Conservation (phyloP, 2,113 vertebrate genomes). For the Raja brachyura region DNA sequence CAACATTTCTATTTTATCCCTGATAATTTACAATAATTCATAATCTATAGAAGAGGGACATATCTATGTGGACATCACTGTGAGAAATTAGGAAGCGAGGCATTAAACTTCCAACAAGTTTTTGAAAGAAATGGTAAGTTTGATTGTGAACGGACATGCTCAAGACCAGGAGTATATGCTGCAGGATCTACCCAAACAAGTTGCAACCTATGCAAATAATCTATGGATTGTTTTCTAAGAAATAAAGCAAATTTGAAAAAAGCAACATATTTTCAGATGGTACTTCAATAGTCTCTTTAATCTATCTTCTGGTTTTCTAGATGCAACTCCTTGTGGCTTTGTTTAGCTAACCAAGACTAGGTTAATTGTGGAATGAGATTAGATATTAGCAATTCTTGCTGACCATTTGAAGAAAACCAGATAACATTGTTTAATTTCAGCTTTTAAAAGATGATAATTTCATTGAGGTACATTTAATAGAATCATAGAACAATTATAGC, state of each 20-base stretch:
- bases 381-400: not conserved
- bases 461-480: no score
- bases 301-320: not conserved
- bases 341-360: not conserved
- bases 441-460: no score
- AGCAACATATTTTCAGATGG: not conserved
- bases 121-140: not conserved
- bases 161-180: no score
- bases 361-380: not conserved
- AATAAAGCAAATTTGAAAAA: no score
- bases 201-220: no score
- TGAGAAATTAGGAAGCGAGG: not conserved
- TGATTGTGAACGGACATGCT: not conserved
- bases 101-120: not conserved
- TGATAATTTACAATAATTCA: not conserved
- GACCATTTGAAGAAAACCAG: not conserved
- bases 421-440: no score
- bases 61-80: not conserved
- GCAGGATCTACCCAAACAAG: no score
- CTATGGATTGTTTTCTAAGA: no score
- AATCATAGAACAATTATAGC: no score
- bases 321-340: not conserved
- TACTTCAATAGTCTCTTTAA: not conserved
- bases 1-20: not conserved
- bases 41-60: not conserved